Percentiles rank a stretch among this genome's conserved stretches.
phyloP scores from a whole-genome alignment of 2,888 invertebrate genomes.

The Xestoiulus laeticollis region DNA sequence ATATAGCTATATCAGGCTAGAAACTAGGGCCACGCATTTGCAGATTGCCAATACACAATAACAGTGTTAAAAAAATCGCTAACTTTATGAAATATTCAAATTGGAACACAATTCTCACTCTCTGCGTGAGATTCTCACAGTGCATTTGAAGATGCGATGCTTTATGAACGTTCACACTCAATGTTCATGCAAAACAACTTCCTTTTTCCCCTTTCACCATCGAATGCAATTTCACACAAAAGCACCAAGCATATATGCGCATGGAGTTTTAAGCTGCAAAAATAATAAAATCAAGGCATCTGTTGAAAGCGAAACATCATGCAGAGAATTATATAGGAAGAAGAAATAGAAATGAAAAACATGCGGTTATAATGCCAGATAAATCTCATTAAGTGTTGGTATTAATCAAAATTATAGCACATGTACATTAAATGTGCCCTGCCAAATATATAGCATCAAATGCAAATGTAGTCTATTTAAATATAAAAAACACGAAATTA shows the following conservation, averaged over 20 bases:
- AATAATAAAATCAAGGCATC: not conserved
- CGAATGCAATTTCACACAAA: conserved; percentile 21
- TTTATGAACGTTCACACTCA: not conserved
- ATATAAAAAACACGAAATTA: not conserved
- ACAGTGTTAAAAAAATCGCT: not conserved
- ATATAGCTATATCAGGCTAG: not conserved
- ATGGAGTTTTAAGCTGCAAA: conserved; percentile 7
- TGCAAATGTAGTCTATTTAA: not conserved
- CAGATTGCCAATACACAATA: no score
- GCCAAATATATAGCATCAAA: not conserved
- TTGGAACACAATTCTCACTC: conserved; percentile 20
- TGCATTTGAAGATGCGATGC: conserved; percentile 8
- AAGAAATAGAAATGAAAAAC: conserved; percentile 6
- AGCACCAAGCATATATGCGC: conserved; percentile 4
- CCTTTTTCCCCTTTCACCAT: not conserved
- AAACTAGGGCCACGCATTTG: not conserved
- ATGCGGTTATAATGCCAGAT: not conserved
- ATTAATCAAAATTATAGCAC: not conserved
- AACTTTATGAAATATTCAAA: conserved; percentile 16
- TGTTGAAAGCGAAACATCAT: not conserved
- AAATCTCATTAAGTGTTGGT: conserved; percentile 12
- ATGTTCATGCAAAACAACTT: conserved; percentile 21
- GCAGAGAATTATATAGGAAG: conserved; percentile 20
- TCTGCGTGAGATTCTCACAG: conserved; percentile 2
- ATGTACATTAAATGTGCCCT: not conserved